Percentiles rank a stretch among this genome's conserved stretches.
These are phyloP conservation scores for Oscarella lobularis DNA, from an alignment of 37 sponge, comb jelly and placozoan genomes.

Conservation along the genomic window DNA sequence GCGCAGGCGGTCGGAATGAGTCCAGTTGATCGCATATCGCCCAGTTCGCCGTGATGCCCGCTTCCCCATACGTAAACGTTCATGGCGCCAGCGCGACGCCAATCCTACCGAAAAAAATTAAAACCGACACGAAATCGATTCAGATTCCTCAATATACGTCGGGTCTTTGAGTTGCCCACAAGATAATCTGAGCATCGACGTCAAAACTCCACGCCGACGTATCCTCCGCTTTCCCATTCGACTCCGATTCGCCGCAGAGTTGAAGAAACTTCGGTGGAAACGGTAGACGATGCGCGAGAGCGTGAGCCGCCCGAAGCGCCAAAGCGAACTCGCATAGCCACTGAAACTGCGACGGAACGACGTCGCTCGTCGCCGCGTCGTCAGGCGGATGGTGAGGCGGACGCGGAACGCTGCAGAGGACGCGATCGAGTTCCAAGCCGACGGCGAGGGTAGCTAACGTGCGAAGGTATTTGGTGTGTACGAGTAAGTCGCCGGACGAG, in stretches of 20 bases:
- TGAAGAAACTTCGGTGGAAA: too few relatives aligned
- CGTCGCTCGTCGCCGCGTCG: neutral
- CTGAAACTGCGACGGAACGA: neutral
- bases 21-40: slow-evolving; percentile 4
- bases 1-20: neutral
- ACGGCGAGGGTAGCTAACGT: slow-evolving; percentile 31
- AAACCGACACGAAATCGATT: too few relatives aligned
- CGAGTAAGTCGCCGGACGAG: slow-evolving; percentile 29
- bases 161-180: slow-evolving; percentile 42
- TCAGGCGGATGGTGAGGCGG: slow-evolving; percentile 32
- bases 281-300: neutral
- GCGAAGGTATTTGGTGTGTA: slow-evolving; percentile 56
- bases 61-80: slow-evolving; percentile 67
- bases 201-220: slow-evolving; percentile 54
- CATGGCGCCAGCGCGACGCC: slow-evolving; percentile 18
- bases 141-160: neutral
- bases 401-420: slow-evolving; percentile 26
- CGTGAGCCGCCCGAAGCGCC: neutral
- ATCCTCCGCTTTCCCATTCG: slow-evolving; percentile 35
- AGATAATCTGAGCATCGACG: slow-evolving; percentile 60
- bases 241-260: too few relatives aligned
- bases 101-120: slow-evolving; percentile 34
- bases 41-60: slow-evolving; percentile 44
- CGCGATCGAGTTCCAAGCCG: slow-evolving; percentile 40
- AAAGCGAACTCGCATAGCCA: slow-evolving; percentile 33